phyloP scores from a whole-genome alignment of 2,113 vertebrate species.

The Cyphomyrus plagiostoma region DNA sequence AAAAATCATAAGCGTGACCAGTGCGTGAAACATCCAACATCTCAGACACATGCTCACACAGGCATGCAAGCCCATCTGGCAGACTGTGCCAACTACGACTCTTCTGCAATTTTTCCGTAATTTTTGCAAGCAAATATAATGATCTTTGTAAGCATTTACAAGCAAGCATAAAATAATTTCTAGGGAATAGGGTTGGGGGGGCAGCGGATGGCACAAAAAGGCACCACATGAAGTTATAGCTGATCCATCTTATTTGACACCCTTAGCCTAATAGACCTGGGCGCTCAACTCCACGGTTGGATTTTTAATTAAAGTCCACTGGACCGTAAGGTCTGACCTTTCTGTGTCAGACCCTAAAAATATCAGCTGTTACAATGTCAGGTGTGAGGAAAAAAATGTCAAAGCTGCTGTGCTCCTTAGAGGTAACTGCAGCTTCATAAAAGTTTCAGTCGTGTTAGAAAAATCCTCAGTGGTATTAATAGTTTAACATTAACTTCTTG shows the following conservation, averaged over 20 bases:
- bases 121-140: background rate
- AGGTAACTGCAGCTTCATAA: background rate
- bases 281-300: background rate
- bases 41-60: background rate
- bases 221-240: background rate
- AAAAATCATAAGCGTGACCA: background rate
- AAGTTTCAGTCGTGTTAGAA: background rate
- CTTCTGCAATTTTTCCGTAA: background rate
- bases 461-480: background rate
- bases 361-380: background rate
- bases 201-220: background rate
- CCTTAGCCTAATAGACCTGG: background rate
- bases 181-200: background rate
- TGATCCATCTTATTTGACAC: background rate
- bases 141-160: background rate
- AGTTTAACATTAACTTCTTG: background rate
- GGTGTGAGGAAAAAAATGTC: background rate
- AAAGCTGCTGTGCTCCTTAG: background rate
- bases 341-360: slow-evolving; percentile 7
- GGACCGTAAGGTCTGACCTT: slow-evolving; percentile 15
- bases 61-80: background rate
- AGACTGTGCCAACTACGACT: background rate
- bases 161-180: background rate
- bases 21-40: background rate
- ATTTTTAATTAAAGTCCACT: slow-evolving; percentile 16